phyloP scores from a whole-genome alignment of 1,140 invertebrate species.

The Caenorhabditis briggsae region DNA sequence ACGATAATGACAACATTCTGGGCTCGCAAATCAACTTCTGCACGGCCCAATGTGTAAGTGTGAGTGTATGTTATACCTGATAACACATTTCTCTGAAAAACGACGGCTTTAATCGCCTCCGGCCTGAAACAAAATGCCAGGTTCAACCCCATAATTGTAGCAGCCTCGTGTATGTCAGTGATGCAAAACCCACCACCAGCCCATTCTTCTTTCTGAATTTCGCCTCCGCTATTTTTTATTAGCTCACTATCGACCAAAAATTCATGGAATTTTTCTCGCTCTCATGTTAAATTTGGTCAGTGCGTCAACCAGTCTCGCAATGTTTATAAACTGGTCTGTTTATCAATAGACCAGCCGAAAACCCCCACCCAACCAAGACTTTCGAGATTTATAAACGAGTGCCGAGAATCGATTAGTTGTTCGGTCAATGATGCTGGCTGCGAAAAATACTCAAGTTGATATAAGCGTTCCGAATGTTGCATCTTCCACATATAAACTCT shows the following conservation, averaged over 20 bases:
- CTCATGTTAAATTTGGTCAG: conserved; percentile 5
- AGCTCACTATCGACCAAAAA: not conserved
- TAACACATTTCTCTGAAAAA: conserved; percentile 54
- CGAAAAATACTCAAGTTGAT: not conserved
- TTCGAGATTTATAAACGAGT: conserved; percentile 5
- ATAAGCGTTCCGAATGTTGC: not conserved
- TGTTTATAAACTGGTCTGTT: conserved; percentile 49
- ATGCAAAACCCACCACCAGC: not conserved
- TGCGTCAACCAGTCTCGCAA: conserved; percentile 25
- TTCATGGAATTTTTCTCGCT: not conserved
- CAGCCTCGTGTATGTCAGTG: not conserved
- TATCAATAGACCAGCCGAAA: conserved; percentile 13
- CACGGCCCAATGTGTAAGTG: conserved; percentile 18
- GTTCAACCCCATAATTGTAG: not conserved
- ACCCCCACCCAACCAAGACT: conserved; percentile 5
- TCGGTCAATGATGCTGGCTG: not conserved
- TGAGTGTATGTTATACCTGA: conserved; percentile 33
- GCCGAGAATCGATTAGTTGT: conserved; percentile 10
- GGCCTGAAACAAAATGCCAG: conserved; percentile 10
- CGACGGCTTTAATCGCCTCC: conserved; percentile 30
- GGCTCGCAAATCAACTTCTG: conserved; percentile 50
- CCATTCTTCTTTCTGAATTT: not conserved
- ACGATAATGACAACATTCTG: conserved; percentile 37
- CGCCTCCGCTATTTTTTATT: not conserved
- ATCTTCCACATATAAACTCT: not conserved